phyloP scores from a whole-genome alignment of 1,140 invertebrate species.

The Papilio xuthus region DNA sequence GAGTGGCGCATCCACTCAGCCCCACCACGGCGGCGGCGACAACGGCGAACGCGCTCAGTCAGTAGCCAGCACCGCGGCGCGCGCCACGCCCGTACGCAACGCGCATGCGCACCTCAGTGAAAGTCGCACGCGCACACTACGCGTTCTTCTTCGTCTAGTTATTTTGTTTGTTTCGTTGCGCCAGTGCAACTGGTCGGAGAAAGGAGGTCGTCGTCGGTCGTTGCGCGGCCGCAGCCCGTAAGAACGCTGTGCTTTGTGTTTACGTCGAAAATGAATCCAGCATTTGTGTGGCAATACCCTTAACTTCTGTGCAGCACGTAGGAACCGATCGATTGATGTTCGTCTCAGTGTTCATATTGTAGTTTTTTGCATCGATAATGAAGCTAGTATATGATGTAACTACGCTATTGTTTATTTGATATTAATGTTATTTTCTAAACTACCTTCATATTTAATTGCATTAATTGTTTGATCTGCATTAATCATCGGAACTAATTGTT shows the following conservation, averaged over 20 bases:
- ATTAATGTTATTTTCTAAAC: conserved; percentile 38
- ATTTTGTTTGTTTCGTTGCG: conserved; percentile 77
- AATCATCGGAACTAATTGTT: neutral
- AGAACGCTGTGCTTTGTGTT: conserved; percentile 65
- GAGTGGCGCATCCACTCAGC: conserved; percentile 42
- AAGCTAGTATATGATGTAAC: neutral
- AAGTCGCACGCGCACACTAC: conserved; percentile 75
- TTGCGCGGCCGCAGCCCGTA: conserved; percentile 62
- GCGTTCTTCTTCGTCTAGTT: conserved; percentile 72
- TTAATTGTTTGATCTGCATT: conserved; percentile 29
- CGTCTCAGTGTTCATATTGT: neutral
- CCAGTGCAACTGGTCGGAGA: conserved; percentile 71
- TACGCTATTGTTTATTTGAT: neutral
- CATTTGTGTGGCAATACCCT: conserved; percentile 62
- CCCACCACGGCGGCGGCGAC: conserved; percentile 49
- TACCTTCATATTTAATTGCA: conserved; percentile 41
- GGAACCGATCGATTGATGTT: neutral
- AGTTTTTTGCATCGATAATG: neutral
- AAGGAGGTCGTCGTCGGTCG: conserved; percentile 80
- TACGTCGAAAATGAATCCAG: conserved; percentile 54
- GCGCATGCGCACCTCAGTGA: conserved; percentile 67
- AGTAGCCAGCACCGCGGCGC: conserved; percentile 69
- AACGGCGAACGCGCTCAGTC: conserved; percentile 45
- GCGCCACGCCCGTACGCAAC: conserved; percentile 64
- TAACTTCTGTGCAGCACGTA: conserved; percentile 36